Evolutionary conservation across 2,797 vertebrate species (phyloP).

Genomic region (Erithacus rubecula): DNA sequence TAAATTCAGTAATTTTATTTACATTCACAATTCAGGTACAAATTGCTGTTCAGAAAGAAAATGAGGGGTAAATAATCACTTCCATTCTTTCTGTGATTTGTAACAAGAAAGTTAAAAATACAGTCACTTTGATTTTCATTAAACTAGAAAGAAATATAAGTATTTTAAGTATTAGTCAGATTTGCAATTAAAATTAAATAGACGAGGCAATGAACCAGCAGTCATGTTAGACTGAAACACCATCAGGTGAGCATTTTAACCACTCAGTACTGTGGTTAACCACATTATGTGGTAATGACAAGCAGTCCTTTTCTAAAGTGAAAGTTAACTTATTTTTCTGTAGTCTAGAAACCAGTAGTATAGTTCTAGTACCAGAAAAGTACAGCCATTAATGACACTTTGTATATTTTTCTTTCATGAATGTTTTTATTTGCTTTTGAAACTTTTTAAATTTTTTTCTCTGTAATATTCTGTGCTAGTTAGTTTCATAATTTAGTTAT

Average conservation of each 20-base stretch:
- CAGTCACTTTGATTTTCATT: not conserved
- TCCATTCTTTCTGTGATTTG: not conserved
- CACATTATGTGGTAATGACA: not conserved
- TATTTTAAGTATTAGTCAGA: not conserved
- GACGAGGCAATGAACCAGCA: not conserved
- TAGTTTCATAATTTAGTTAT: not conserved
- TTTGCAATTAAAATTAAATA: not conserved
- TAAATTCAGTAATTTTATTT: constrained; percentile 13
- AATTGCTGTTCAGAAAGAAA: not conserved
- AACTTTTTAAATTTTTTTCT: not conserved
- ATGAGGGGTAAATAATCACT: not conserved
- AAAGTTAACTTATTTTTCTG: not conserved
- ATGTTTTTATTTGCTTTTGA: not conserved
- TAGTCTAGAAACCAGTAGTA: not conserved
- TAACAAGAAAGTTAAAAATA: not conserved
- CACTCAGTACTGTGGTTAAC: not conserved
- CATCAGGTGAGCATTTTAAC: not conserved
- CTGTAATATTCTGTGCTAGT: not conserved
- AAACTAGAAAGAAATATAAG: not conserved
- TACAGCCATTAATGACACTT: not conserved
- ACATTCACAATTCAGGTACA: not conserved
- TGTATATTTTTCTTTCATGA: not conserved
- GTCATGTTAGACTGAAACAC: not conserved
- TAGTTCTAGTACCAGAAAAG: not conserved
- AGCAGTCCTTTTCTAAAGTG: not conserved